These are phyloP conservation scores for Tamias sibiricus DNA, from an alignment of 2,113 vertebrate genomes.

Conservation along the genomic window DNA sequence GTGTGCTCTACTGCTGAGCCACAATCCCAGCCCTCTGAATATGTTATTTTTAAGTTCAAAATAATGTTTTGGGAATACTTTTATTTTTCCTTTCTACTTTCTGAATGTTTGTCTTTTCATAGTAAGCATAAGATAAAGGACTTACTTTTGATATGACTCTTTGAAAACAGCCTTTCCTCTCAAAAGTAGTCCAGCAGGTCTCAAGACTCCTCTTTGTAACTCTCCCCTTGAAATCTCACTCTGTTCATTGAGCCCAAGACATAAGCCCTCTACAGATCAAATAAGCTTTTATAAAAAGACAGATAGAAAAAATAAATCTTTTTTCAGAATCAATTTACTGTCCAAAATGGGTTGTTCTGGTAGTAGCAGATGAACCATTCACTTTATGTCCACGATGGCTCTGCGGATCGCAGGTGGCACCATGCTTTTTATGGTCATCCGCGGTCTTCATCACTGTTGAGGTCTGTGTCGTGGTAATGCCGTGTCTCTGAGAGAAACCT, in stretches of 20 bases:
- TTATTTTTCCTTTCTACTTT: neutral
- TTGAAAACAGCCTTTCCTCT: conserved; percentile 68
- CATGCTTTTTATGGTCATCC: neutral
- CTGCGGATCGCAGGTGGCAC: no score
- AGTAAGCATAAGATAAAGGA: conserved; percentile 63
- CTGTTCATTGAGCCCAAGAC: conserved; percentile 72
- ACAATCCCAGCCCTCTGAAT: no score
- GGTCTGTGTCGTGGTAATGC: neutral
- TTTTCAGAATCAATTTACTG: conserved; percentile 72
- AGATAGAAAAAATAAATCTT: conserved; percentile 79
- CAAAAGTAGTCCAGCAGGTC: conserved; percentile 42
- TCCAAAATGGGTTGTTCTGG: conserved; percentile 47
- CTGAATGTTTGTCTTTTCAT: conserved; percentile 54
- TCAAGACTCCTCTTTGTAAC: neutral
- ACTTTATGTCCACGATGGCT: no score
- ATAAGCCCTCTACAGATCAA: conserved; percentile 66
- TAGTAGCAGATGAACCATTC: no score
- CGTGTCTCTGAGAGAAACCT: neutral
- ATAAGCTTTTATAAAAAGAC: conserved; percentile 69
- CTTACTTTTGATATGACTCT: conserved; percentile 55
- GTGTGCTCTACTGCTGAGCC: no score
- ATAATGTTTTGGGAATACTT: conserved; percentile 46
- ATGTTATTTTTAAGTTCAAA: conserved; percentile 9
- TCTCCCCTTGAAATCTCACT: conserved; percentile 72
- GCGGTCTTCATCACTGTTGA: neutral